These are phyloP conservation scores for Hipparchia sbordonii DNA, from an alignment of 2,888 invertebrate species.

Conservation along the genomic window DNA sequence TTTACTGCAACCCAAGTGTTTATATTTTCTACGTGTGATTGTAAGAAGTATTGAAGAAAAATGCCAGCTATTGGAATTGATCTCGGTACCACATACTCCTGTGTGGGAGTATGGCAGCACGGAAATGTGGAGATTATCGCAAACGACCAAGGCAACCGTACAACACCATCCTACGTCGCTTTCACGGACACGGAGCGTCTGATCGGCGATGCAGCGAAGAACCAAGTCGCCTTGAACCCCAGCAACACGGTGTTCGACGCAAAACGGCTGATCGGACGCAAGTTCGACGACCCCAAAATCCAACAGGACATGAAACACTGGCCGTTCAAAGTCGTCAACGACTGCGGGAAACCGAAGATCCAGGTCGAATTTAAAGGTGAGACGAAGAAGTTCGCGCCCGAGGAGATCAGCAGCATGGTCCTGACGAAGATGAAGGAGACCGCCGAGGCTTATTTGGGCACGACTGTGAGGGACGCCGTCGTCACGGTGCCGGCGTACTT, in stretches of 20 bases:
- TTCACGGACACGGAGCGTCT: slow-evolving; percentile 87
- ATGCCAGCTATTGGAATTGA: slow-evolving; percentile 83
- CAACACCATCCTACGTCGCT: slow-evolving; percentile 89
- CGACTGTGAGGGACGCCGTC: slow-evolving; percentile 86
- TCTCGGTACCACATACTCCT: slow-evolving; percentile 82
- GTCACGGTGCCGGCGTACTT: slow-evolving; percentile 92
- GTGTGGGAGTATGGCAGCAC: slow-evolving; percentile 82
- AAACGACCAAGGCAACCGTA: slow-evolving; percentile 87
- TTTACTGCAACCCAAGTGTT: slow-evolving; percentile 24
- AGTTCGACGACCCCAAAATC: slow-evolving; percentile 87
- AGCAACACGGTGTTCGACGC: slow-evolving; percentile 89
- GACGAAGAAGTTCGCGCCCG: slow-evolving; percentile 85
- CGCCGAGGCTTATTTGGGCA: slow-evolving; percentile 88
- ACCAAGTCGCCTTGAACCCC: slow-evolving; percentile 88
- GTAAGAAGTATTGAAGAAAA: slow-evolving; percentile 47
- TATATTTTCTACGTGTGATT: slow-evolving; percentile 36
- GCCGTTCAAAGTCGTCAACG: slow-evolving; percentile 89
- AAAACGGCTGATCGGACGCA: slow-evolving; percentile 91
- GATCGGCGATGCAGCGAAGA: slow-evolving; percentile 88
- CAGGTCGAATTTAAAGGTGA: slow-evolving; percentile 86
- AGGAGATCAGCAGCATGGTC: slow-evolving; percentile 90
- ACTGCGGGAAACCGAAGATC: slow-evolving; percentile 86
- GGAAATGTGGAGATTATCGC: slow-evolving; percentile 90
- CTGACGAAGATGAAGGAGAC: slow-evolving; percentile 92
- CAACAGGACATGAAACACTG: slow-evolving; percentile 92